Conservation (phyloP, 2,113 vertebrate genomes). For the Bufo bufo region DNA sequence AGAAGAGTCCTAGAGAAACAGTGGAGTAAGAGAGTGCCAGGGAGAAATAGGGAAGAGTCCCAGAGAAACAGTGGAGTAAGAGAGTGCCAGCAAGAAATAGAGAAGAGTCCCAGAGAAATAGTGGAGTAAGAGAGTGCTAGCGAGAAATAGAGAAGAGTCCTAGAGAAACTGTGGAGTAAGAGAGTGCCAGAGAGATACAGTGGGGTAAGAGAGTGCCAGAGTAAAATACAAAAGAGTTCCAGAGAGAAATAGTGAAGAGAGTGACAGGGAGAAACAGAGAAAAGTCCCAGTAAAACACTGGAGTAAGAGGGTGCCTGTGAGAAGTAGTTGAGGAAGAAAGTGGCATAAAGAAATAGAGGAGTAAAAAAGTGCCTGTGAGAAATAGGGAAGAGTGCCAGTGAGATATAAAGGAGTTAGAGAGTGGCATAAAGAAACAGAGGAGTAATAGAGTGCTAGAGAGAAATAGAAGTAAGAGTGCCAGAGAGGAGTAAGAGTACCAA, state of each 20-base stretch:
- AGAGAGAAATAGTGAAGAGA: too few species aligned
- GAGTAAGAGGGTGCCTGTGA: not conserved
- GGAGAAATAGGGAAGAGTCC: not conserved
- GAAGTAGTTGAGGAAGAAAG: slow-evolving; percentile 1
- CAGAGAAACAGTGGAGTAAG: not conserved
- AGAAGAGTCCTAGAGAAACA: not conserved
- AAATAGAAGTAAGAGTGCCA: not conserved
- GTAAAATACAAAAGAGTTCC: too few species aligned
- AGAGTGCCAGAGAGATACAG: not conserved
- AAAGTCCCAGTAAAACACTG: too few species aligned
- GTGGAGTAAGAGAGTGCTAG: not conserved
- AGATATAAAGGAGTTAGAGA: not conserved
- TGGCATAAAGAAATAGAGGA: not conserved
- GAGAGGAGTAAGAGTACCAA: not conserved
- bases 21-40: not conserved
- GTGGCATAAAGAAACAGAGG: not conserved
- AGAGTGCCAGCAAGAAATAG: not conserved
- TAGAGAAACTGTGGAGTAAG: not conserved
- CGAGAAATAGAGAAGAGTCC: too few species aligned
- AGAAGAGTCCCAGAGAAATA: not conserved
- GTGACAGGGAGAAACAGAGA: too few species aligned
- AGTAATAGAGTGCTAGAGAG: not conserved
- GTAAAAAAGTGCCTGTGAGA: not conserved
- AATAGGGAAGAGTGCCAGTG: not conserved
- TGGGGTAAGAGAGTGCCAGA: not conserved